A percentile compares a stretch with the other conserved stretches of the same genome.
Conservation (phyloP, 2,888 invertebrate genomes). For the Drosophila neonasuta region DNA sequence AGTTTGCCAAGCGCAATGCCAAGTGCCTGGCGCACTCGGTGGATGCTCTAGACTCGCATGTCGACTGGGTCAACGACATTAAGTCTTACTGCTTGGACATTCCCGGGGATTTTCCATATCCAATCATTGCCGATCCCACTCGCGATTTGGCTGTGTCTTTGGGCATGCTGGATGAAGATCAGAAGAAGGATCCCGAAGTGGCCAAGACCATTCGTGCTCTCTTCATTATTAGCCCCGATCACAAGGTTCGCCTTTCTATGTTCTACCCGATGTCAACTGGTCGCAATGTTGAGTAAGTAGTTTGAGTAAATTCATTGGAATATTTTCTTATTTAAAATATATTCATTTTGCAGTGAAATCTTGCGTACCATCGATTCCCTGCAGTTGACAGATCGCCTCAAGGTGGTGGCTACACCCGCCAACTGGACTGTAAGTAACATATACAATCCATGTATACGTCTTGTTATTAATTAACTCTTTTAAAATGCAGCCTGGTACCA, state of each 20-base stretch:
- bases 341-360: conserved; percentile 86
- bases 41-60: conserved; percentile 88
- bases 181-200: conserved; percentile 86
- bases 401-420: conserved; percentile 91
- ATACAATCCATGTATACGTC: neutral
- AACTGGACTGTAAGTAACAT: conserved; percentile 88
- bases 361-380: conserved; percentile 91
- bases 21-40: conserved; percentile 92
- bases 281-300: conserved; percentile 90
- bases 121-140: conserved; percentile 91
- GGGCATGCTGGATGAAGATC: conserved; percentile 90
- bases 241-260: conserved; percentile 90
- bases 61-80: conserved; percentile 90
- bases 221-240: conserved; percentile 91
- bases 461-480: neutral
- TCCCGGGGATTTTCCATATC: conserved; percentile 89
- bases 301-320: neutral
- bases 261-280: conserved; percentile 93
- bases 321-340: neutral
- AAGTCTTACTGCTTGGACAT: conserved; percentile 88
- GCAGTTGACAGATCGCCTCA: conserved; percentile 87
- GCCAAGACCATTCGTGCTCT: conserved; percentile 89
- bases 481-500: conserved; percentile 85
- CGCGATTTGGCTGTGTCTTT: conserved; percentile 88
- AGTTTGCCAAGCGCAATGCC: conserved; percentile 87